Evolutionary conservation across 2,888 invertebrate genomes (phyloP), one percentile per base, ranked within the genome.

Genomic region (Napeogenes sylphis): DNA sequence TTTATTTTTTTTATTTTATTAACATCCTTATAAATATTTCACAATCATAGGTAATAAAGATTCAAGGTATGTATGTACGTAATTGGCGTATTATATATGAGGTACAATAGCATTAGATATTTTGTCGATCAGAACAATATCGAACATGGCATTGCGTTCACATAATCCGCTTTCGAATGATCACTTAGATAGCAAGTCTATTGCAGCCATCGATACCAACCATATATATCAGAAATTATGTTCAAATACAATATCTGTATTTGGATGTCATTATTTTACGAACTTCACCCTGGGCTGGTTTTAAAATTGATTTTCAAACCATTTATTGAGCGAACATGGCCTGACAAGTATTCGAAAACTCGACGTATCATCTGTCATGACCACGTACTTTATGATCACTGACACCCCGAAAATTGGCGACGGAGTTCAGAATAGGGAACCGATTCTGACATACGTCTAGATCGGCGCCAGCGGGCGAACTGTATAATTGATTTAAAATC

Each of bases 371-470:
- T 57, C 54, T 58, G 65, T 65, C 63, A 65, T 33, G 45, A 47
- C 58, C 63, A 63, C 58, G 61, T 59, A 61, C 63, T 63, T 63
- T 58, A 58, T 56, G 47, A 57, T 42, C 55, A 57, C 58, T 67
- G 66, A 67, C 66, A 67, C 60, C 64, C 62, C 62, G 62, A 57
- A 64, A 66, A 67, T 67, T 67, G 66, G 64, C 58, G 62, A 55
- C 58, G 55, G 56, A 59, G 57, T 12, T 46, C 58, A 58, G 56
- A 61, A 65, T 56, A 61, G 62, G 59, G 51, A 46, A 59, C 62
- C 62, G 21, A 54, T 45, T 56, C 56, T 63, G 59, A 59, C 56
- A 59, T 58, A 55, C 55, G 51, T 63, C 59, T 62, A 58, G 46
- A 64, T 58, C 61, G 55, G 55, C 33, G 46, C 55, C 4, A 55